Conservation (phyloP, 2,888 invertebrate species). For the Epirrhoe tristata region DNA sequence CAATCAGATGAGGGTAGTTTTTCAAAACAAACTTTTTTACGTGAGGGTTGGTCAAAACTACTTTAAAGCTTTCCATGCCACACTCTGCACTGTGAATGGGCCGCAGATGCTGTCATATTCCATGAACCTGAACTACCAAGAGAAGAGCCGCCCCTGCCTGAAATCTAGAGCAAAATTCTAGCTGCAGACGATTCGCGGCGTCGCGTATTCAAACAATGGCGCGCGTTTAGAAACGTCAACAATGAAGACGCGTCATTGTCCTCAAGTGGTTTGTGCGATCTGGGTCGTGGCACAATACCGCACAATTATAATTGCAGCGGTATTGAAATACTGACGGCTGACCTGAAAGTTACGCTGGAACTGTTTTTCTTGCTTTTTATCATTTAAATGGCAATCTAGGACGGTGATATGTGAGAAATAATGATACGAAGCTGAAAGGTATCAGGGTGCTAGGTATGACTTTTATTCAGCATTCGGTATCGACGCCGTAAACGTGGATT, state of each 20-base stretch:
- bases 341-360: slow-evolving; percentile 23
- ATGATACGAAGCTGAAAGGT: neutral
- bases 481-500: too few species aligned
- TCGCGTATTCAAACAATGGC: slow-evolving; percentile 50
- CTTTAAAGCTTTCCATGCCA: too few species aligned
- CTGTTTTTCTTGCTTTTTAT: slow-evolving; percentile 20
- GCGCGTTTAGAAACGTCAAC: slow-evolving; percentile 51
- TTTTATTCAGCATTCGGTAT: too few species aligned
- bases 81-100: too few species aligned
- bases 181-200: slow-evolving; percentile 29
- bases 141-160: slow-evolving; percentile 11
- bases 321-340: slow-evolving; percentile 38
- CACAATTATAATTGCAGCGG: slow-evolving; percentile 48
- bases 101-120: too few species aligned
- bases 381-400: neutral
- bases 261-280: slow-evolving; percentile 40
- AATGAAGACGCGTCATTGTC: slow-evolving; percentile 50
- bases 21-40: too few species aligned
- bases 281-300: slow-evolving; percentile 45
- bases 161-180: slow-evolving; percentile 31
- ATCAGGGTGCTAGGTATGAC: too few species aligned
- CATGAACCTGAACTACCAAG: neutral
- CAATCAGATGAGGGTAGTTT: too few species aligned
- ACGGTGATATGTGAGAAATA: neutral
- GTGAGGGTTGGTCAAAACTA: too few species aligned